These are phyloP conservation scores for Diplolepis rosae DNA, from an alignment of 2,888 invertebrate genomes.

Conservation along the genomic window DNA sequence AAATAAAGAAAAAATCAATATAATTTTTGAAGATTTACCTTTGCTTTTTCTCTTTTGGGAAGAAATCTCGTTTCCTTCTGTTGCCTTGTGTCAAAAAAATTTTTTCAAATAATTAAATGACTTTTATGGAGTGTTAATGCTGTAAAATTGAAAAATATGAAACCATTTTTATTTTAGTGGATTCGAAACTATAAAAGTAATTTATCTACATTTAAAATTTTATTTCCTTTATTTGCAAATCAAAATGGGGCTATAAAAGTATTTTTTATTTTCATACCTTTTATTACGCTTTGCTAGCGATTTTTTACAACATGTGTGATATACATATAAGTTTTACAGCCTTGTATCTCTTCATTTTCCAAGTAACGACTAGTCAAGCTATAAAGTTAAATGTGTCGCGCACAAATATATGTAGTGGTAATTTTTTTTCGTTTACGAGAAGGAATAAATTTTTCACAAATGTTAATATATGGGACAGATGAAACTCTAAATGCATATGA, in stretches of 20 bases:
- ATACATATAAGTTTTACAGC: constrained; percentile 7
- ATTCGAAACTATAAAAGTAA: background rate
- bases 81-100: background rate
- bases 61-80: background rate
- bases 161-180: background rate
- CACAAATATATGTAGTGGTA: too few species aligned
- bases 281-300: background rate
- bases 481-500: too few species aligned
- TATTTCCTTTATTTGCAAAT: background rate
- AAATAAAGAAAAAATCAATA: background rate
- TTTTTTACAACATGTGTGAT: constrained; percentile 14
- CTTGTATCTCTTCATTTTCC: constrained; percentile 15
- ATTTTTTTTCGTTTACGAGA: too few species aligned
- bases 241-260: background rate
- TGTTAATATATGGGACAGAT: too few species aligned
- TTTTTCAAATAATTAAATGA: background rate
- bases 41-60: background rate
- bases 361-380: constrained; percentile 22
- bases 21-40: background rate
- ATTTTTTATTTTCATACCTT: background rate
- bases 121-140: background rate
- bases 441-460: too few species aligned
- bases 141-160: background rate
- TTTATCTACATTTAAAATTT: background rate
- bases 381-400: constrained; percentile 10